These are phyloP conservation scores for Steatocranus sp. DNA, from an alignment of 2,797 vertebrate genomes.

Conservation along the genomic window DNA sequence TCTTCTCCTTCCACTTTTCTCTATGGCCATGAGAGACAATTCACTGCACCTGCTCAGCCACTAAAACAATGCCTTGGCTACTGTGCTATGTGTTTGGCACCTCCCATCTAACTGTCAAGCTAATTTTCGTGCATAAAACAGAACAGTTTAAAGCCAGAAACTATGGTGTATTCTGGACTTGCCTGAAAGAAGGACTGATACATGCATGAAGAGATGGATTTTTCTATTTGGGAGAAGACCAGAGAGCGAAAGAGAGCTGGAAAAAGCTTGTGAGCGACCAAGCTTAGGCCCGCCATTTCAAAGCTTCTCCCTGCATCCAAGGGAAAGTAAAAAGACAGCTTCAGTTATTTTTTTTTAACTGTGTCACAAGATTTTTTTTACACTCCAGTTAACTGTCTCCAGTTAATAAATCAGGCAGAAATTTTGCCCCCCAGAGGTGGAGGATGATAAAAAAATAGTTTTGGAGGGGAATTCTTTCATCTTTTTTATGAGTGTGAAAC, in stretches of 20 bases:
- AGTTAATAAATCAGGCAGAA: constrained; percentile 60
- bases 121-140: constrained; percentile 18
- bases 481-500: constrained; percentile 54
- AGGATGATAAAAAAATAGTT: constrained; percentile 49
- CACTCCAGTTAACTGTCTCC: constrained; percentile 7
- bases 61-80: constrained; percentile 12
- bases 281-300: constrained; percentile 66
- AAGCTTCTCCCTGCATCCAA: constrained; percentile 56
- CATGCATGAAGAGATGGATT: constrained; percentile 24
- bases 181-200: constrained; percentile 31
- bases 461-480: constrained; percentile 56
- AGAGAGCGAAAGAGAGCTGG: constrained; percentile 16
- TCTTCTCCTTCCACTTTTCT: neutral
- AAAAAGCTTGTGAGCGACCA: constrained; percentile 39
- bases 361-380: constrained; percentile 38
- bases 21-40: neutral
- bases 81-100: neutral
- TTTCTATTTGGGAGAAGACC: constrained; percentile 26
- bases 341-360: constrained; percentile 39
- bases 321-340: constrained; percentile 32
- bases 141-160: neutral
- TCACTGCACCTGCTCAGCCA: constrained; percentile 21
- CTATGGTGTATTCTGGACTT: constrained; percentile 17
- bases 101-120: constrained; percentile 26
- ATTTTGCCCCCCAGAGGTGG: constrained; percentile 46